Evolutionary conservation across 2,888 invertebrate species (phyloP), one percentile per base, ranked within the genome.

Genomic region (Athalia rosae): DNA sequence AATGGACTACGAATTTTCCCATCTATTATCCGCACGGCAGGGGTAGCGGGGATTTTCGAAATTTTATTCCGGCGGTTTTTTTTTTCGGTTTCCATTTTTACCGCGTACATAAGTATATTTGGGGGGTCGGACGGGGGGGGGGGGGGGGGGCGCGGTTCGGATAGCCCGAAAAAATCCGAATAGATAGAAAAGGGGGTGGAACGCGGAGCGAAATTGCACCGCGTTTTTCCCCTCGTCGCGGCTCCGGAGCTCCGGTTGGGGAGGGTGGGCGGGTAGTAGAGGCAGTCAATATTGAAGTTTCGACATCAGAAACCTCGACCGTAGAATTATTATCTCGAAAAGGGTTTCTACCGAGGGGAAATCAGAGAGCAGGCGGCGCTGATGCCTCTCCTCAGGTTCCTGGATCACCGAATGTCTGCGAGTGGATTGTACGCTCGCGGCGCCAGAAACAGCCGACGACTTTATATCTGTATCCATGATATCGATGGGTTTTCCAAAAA

Each of bases 211-310:
- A 53, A 53, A 53, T 11, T n/a, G 53, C 53, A n/a, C 53, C 53
- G 53, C 53, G 43, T 28, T 58, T 71, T 45, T 58, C 58, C 45
- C 56, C 71, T 13, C 45, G 43, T 41, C 71, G 8, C 7, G 13
- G 47, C n/a, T 13, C n/a, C 56, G 58, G 58, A 43, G 58, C 58
- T 58, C 4, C 28, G 2, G 28, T 28, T 28, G 28, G 28, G 28
- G 28, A 28, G 28, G 28, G 28, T 28, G 28, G 28, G 13, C 43
- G 67, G 47, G 56, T 13, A 71, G 50, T 58, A 56, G 71, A 56
- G 71, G 71, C 58, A 71, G 71, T 58, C 71, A 71, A 71, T 71
- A 71, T 71, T 71, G 71, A 58, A 71, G 71, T 71, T 71, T 71
- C 71, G 71, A 71, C 71, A 56, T 56, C 56, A 71, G 71, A 71